Base-by-base conservation (phyloP, 2,113 vertebrate species). In the Varanus komodoensis region DNA sequence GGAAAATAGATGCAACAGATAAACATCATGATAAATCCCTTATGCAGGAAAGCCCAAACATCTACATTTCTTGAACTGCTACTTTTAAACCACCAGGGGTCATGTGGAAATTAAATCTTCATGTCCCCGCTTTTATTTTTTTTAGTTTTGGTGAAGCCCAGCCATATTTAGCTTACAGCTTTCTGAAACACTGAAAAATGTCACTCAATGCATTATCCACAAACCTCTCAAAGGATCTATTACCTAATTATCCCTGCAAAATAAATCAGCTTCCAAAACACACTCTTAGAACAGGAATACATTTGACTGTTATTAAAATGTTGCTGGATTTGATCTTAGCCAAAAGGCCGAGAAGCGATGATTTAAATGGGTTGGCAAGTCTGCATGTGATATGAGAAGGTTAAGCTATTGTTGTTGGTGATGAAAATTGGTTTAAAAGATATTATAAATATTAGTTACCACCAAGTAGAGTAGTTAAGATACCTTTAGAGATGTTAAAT, bases 61-160 rank as follows among this genome's bases (percentile, higher is more conserved):
- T 44, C 38, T 34, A 15, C n/a, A 12, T 71, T 89, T 69, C 78
- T 84, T 0, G 50, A 71, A 54, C 89, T 48, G 64, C 44, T 89
- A 29, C 61, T 27, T 85, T 82, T 0, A 64, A 0, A 81, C 95
- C 87, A 93, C 91, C 84, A 93, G 92, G 50, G 92, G 92, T 95
- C 94, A 88, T 0, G 81, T 12, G 75, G 89, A 93, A 92, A 77
- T 93, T 61, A 92, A 61, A 67, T 64, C 57, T 64, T 17, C 21
- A 61, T 25, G 8, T n/a, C 32, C 17, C 81, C 12, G 38, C 38
- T 44, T 44, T 44, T 44, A 44, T 44, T 44, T 44, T 44, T 61
- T n/a, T 34, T 57, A 23, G n/a, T 61, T 4, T 4, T 64, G n/a
- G n/a, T n/a, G 64, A 64, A 64, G 19, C 54, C 54, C n/a, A 82